Evolutionary conservation across 2,888 invertebrate genomes (phyloP).

Genomic region (Pterostichus niger): DNA sequence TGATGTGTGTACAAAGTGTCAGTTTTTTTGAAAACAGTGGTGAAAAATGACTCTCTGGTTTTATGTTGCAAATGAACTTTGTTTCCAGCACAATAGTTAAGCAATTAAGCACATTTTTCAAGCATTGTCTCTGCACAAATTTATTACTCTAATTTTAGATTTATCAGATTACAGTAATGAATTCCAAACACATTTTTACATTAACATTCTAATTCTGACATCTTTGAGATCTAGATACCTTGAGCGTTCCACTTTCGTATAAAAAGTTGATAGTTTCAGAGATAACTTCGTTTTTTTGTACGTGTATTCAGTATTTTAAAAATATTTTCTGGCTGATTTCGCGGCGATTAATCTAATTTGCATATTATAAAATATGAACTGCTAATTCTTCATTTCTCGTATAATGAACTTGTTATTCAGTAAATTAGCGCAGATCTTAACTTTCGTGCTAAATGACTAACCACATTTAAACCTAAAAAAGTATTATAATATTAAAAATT

Average conservation of each 20-base stretch:
- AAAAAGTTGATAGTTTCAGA: conserved; percentile 19
- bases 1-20: too few relatives aligned
- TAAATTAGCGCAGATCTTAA: conserved; percentile 1
- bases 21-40: not conserved
- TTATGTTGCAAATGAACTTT: conserved; percentile 42
- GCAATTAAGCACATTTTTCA: conserved; percentile 49
- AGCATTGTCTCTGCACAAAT: conserved; percentile 42
- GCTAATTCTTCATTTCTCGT: not conserved
- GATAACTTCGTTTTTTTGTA: conserved; percentile 38
- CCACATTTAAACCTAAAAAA: too few relatives aligned
- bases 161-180: conserved; percentile 56
- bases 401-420: not conserved
- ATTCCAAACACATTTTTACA: conserved; percentile 51
- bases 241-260: conserved; percentile 34
- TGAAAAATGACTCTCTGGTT: conserved; percentile 27
- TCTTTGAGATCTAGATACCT: conserved; percentile 50
- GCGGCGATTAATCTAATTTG: conserved; percentile 17
- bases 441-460: not conserved
- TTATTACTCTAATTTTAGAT: conserved; percentile 38
- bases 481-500: too few relatives aligned
- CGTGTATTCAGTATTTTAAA: conserved; percentile 17
- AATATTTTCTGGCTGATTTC: conserved; percentile 24
- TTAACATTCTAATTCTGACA: conserved; percentile 56
- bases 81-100: conserved; percentile 44
- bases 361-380: conserved; percentile 27